phyloP scores from a whole-genome alignment of 1,140 invertebrate species.

The Brachionus rubens region DNA sequence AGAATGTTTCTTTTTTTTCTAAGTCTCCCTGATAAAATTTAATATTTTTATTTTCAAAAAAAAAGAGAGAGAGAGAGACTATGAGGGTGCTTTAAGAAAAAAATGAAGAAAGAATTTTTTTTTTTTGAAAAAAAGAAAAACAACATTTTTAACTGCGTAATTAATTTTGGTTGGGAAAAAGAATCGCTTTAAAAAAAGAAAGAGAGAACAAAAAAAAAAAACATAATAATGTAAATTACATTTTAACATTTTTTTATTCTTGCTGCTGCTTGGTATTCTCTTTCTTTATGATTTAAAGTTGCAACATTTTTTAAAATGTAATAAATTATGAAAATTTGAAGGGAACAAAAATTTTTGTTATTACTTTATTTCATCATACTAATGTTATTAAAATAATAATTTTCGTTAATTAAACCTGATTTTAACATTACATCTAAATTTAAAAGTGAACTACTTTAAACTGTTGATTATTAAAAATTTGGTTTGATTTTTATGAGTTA shows the following conservation, averaged over 20 bases:
- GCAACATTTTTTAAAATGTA: constrained; percentile 7
- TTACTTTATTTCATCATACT: too few relatives aligned
- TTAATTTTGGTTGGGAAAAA: background rate
- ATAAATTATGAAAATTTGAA: constrained; percentile 41
- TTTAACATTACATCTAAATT: too few relatives aligned
- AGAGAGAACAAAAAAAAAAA: constrained; percentile 13
- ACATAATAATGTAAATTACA: background rate
- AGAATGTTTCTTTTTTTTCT: too few relatives aligned
- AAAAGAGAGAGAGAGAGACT: background rate
- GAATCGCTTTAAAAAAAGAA: too few relatives aligned
- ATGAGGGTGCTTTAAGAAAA: too few relatives aligned
- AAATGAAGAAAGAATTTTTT: background rate
- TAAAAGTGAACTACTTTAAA: too few relatives aligned
- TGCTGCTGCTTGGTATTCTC: background rate
- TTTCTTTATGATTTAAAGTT: background rate
- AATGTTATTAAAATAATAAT: too few relatives aligned
- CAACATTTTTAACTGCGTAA: constrained; percentile 42
- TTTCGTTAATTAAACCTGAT: too few relatives aligned
- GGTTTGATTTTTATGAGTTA: too few relatives aligned
- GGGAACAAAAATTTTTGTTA: background rate
- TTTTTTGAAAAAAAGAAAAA: background rate
- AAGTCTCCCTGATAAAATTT: background rate
- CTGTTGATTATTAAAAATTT: too few relatives aligned
- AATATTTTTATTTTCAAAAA: background rate
- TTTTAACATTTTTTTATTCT: constrained; percentile 21